Conservation (phyloP, 2,888 invertebrate species). For the Diadegma fenestrale region DNA sequence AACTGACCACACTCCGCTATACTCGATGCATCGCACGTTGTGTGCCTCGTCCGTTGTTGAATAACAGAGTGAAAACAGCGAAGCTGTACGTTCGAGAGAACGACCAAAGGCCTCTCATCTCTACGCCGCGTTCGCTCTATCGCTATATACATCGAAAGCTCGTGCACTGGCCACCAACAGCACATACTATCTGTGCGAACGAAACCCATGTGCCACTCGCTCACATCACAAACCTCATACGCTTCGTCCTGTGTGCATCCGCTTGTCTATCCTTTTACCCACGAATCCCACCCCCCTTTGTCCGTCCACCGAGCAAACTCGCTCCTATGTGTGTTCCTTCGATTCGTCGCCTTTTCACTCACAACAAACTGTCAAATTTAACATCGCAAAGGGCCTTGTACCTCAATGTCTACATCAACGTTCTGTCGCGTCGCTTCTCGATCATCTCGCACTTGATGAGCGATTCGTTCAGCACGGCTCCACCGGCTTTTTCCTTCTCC, state of each 20-base stretch:
- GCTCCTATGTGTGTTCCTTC: constrained; percentile 63
- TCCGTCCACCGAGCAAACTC: constrained; percentile 22
- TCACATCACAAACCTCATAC: constrained; percentile 60
- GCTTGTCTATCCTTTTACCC: constrained; percentile 25
- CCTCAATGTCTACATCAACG: constrained; percentile 3
- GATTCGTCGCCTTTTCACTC: constrained; percentile 61
- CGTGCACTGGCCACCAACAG: constrained; percentile 53
- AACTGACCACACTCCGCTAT: constrained; percentile 79
- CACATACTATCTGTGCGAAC: constrained; percentile 52
- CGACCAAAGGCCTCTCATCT: constrained; percentile 78
- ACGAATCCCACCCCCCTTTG: constrained; percentile 40
- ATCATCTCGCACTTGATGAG: constrained; percentile 9
- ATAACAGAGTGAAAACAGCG: constrained; percentile 83
- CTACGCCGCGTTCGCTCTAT: constrained; percentile 54
- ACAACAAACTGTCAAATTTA: constrained; percentile 56
- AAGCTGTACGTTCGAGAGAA: constrained; percentile 72
- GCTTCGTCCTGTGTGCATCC: constrained; percentile 46
- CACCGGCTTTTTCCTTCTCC: not conserved
- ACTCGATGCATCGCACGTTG: constrained; percentile 72
- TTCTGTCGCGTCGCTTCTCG: constrained; percentile 1
- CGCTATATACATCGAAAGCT: constrained; percentile 15
- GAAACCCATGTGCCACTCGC: constrained; percentile 61
- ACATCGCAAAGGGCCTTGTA: constrained; percentile 62
- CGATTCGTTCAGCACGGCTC: not conserved
- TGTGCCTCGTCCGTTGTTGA: constrained; percentile 79